phyloP scores from a whole-genome alignment of 64 coral and sea anemone genomes.

The Dendronephthya gigantea region DNA sequence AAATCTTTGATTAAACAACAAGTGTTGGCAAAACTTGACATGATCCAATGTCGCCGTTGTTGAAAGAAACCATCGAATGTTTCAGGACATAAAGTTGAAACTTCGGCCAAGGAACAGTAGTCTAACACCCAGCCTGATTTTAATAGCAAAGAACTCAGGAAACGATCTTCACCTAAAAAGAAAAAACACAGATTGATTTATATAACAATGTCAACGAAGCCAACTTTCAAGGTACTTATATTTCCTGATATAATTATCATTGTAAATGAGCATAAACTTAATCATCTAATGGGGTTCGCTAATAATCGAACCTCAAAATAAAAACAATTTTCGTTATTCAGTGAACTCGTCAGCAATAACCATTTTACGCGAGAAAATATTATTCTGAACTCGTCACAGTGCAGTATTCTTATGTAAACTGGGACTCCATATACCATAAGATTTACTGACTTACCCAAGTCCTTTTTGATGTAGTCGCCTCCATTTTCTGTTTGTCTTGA shows the following conservation, averaged over 20 bases:
- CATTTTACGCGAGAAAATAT: too few species aligned
- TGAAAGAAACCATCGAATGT: constrained; percentile 88
- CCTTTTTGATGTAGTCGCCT: constrained; percentile 73
- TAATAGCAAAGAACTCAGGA: constrained; percentile 83
- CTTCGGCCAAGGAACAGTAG: constrained; percentile 87
- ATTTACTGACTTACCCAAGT: constrained; percentile 54
- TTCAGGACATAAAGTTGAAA: constrained; percentile 72
- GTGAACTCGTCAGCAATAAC: too few species aligned
- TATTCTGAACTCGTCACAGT: too few species aligned
- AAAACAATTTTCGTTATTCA: too few species aligned
- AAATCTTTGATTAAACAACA: constrained; percentile 62
- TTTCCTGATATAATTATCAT: too few species aligned
- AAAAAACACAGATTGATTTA: background rate
- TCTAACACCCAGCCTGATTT: constrained; percentile 67
- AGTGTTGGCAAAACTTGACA: constrained; percentile 72
- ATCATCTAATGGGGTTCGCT: too few species aligned
- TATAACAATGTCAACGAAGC: too few species aligned
- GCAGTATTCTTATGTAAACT: background rate
- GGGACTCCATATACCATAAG: background rate
- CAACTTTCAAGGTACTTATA: too few species aligned
- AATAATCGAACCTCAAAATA: too few species aligned
- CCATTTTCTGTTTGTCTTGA: constrained; percentile 52
- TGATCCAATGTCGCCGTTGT: constrained; percentile 88
- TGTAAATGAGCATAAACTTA: too few species aligned
- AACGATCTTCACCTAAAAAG: constrained; percentile 74